phyloP scores from a whole-genome alignment of 2,797 vertebrate genomes.

The Sebastes matsubarae region DNA sequence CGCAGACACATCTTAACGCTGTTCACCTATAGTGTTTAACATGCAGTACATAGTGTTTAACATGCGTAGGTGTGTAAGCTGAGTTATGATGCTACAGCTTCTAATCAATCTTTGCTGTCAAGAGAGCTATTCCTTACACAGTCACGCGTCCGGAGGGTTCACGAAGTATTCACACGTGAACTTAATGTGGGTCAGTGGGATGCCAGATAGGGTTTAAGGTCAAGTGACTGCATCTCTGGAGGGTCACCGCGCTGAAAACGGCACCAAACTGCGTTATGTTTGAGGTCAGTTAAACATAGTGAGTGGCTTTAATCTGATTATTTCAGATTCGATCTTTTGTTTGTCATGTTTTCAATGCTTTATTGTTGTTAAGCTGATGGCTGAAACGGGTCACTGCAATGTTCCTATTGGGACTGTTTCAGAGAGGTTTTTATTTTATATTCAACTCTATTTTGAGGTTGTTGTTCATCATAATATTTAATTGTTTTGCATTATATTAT shows the following conservation, averaged over 20 bases:
- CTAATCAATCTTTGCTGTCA: not conserved
- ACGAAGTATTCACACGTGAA: constrained; percentile 38
- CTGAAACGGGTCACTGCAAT: not conserved
- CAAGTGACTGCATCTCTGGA: constrained; percentile 42
- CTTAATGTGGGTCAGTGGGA: constrained; percentile 63
- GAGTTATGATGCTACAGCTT: not conserved
- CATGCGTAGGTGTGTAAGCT: not conserved
- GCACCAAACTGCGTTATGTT: constrained; percentile 26
- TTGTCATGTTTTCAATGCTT: not conserved
- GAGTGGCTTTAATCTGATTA: not conserved
- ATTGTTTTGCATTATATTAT: not conserved
- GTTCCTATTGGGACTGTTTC: not conserved
- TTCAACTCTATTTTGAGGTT: not conserved
- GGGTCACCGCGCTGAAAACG: constrained; percentile 30
- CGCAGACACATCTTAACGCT: not conserved
- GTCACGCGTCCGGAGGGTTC: constrained; percentile 5
- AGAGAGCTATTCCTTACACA: not conserved
- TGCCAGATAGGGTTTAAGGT: constrained; percentile 51
- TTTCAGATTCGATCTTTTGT: not conserved
- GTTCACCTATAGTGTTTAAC: not conserved
- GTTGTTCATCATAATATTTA: not conserved
- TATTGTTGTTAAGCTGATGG: not conserved
- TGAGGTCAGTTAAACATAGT: constrained; percentile 43
- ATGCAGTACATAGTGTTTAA: not conserved
- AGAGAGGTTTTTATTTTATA: not conserved